phyloP scores from a whole-genome alignment of 2,797 vertebrate genomes.

The Bufotes viridis region DNA sequence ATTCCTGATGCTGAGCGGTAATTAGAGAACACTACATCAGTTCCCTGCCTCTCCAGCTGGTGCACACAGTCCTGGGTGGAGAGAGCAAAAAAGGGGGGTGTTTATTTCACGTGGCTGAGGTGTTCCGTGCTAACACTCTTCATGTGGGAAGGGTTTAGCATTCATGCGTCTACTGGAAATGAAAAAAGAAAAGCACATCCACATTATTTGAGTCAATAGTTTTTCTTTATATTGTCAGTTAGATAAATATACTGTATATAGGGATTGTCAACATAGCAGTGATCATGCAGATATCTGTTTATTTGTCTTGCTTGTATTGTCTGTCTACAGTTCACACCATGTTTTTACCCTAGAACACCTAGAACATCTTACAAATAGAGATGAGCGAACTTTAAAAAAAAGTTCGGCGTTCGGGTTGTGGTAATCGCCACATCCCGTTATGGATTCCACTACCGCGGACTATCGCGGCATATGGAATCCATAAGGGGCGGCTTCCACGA shows the following conservation, averaged over 20 bases:
- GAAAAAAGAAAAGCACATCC: not conserved
- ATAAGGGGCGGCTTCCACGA: too few species aligned
- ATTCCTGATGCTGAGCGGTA: not conserved
- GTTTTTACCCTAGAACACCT: not conserved
- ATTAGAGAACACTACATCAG: conserved; percentile 25
- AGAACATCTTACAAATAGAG: not conserved
- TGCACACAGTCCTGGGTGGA: conserved; percentile 30
- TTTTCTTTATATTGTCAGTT: not conserved
- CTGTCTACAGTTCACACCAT: not conserved
- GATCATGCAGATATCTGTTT: not conserved
- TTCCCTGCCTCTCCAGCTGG: conserved; percentile 31
- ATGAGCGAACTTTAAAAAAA: too few species aligned
- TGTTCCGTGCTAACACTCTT: not conserved
- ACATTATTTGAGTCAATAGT: not conserved
- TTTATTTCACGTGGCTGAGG: conserved; percentile 47
- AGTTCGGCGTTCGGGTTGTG: too few species aligned
- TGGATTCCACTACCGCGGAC: too few species aligned
- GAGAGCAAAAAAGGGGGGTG: conserved; percentile 42
- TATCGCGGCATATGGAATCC: too few species aligned
- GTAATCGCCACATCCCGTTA: too few species aligned
- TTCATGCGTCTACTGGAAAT: not conserved
- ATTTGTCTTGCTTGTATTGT: not conserved
- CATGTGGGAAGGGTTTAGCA: conserved; percentile 4
- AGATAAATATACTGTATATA: not conserved
- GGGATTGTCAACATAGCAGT: not conserved